phyloP scores from a whole-genome alignment of 2,888 invertebrate genomes.

The Dioctria linearis region DNA sequence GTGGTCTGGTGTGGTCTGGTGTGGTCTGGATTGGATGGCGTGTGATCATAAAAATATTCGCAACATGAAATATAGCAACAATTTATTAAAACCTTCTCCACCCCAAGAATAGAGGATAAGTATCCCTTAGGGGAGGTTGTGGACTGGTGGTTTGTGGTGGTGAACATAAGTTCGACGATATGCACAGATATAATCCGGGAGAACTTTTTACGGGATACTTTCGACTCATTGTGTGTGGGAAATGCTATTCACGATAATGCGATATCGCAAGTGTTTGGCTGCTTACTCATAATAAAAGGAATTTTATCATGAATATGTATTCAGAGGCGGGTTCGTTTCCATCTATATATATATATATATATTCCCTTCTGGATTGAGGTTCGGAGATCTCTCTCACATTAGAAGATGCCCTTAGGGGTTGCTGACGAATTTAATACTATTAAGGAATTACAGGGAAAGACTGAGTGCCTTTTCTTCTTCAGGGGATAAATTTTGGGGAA shows the following conservation, averaged over 20 bases:
- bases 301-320: constrained; percentile 36
- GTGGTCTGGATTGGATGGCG: neutral
- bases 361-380: neutral
- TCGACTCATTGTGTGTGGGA: constrained; percentile 5
- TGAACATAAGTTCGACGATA: constrained; percentile 19
- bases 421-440: constrained; percentile 35
- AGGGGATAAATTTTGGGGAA: constrained; percentile 16
- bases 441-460: constrained; percentile 28
- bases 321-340: neutral
- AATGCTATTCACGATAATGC: constrained; percentile 33
- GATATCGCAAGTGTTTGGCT: constrained; percentile 38
- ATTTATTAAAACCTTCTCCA: constrained; percentile 23
- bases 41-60: constrained; percentile 21
- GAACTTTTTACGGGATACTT: neutral
- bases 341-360: neutral
- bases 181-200: constrained; percentile 22
- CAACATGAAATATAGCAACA: constrained; percentile 1
- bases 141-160: neutral
- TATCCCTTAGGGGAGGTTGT: neutral
- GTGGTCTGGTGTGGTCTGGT: neutral
- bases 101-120: neutral
- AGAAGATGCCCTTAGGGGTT: constrained; percentile 15
- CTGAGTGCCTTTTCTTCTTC: constrained; percentile 27
- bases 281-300: constrained; percentile 29
- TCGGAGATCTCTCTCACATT: constrained; percentile 5